These are phyloP conservation scores for Mesocentrotus franciscanus DNA, from an alignment of 53 echinoderm and acorn worm genomes.

Conservation along the genomic window DNA sequence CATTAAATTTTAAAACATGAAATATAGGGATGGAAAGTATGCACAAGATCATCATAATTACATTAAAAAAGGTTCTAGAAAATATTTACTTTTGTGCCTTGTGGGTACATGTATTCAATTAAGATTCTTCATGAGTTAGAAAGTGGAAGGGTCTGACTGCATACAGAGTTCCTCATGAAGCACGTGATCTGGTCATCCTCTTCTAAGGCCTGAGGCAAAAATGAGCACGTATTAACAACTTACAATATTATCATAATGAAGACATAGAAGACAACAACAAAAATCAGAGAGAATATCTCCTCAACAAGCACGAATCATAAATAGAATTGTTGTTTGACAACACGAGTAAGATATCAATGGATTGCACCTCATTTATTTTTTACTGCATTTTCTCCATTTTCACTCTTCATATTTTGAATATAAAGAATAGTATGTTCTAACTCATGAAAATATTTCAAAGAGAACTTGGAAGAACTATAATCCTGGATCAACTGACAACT, in stretches of 20 bases:
- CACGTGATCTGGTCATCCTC: neutral
- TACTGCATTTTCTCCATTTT: constrained; percentile 37
- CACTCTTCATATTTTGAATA: constrained; percentile 39
- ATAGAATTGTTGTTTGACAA: constrained; percentile 64
- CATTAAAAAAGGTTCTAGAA: no score
- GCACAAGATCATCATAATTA: no score
- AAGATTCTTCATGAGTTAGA: no score
- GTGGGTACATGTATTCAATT: no score
- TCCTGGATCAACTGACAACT: neutral
- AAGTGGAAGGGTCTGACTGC: no score
- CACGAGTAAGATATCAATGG: constrained; percentile 10
- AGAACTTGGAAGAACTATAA: neutral
- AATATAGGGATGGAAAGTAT: no score
- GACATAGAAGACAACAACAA: neutral
- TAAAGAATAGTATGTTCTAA: neutral
- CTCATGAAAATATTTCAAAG: constrained; percentile 31
- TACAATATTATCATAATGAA: neutral
- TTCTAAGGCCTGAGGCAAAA: neutral
- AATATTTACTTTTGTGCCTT: no score
- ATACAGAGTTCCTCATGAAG: neutral
- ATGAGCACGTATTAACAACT: neutral
- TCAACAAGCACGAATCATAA: constrained; percentile 41
- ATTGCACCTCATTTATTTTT: constrained; percentile 49
- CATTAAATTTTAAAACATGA: no score
- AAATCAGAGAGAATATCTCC: neutral